Conservation (phyloP, 2,888 invertebrate species). For the Notodonta ziczac region DNA sequence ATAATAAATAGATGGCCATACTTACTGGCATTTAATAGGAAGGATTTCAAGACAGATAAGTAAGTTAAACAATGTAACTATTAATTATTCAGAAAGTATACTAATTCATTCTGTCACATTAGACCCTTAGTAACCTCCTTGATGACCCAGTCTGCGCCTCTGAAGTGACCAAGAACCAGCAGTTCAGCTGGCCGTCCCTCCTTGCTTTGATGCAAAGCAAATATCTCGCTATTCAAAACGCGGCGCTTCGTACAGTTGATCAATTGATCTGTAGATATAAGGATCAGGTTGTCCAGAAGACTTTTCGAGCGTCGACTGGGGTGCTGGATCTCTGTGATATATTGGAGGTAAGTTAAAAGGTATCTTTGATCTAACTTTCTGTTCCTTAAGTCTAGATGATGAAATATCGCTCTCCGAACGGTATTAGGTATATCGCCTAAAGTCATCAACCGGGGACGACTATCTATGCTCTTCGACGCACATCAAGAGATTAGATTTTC, state of each 20-base stretch:
- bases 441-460: too few relatives aligned
- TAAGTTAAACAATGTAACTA: too few relatives aligned
- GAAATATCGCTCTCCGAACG: too few relatives aligned
- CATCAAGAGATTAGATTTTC: too few relatives aligned
- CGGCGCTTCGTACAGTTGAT: constrained; percentile 74
- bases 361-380: neutral
- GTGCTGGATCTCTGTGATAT: constrained; percentile 78
- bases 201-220: constrained; percentile 77
- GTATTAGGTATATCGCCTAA: too few relatives aligned
- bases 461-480: too few relatives aligned
- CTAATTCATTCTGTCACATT: neutral
- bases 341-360: constrained; percentile 65
- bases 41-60: too few relatives aligned
- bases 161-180: constrained; percentile 75
- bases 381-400: too few relatives aligned
- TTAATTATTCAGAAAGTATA: too few relatives aligned
- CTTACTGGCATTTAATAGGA: too few relatives aligned
- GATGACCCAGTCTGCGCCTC: constrained; percentile 76
- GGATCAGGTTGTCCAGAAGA: constrained; percentile 75
- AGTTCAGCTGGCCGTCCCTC: constrained; percentile 77
- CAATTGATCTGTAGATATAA: constrained; percentile 75
- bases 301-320: constrained; percentile 78
- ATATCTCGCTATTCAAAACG: constrained; percentile 78
- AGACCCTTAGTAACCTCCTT: constrained; percentile 79
- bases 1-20: too few relatives aligned